A percentile compares a stretch with the other conserved stretches of the same genome.
Evolutionary conservation across 2,888 invertebrate species (phyloP).

Genomic region (Atethmia centrago): DNA sequence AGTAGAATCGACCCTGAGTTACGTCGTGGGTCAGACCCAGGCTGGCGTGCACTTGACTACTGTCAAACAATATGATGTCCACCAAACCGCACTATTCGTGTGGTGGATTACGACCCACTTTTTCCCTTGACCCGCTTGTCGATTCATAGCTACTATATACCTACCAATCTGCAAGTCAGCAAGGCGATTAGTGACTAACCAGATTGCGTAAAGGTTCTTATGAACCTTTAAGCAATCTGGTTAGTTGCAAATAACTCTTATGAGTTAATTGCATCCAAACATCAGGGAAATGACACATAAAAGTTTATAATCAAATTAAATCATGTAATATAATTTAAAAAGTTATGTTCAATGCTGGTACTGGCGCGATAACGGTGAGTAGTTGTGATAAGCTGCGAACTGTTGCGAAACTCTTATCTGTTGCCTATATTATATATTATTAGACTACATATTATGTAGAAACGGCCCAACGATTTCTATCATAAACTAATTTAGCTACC

Average conservation of each 20-base stretch:
- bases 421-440: neutral
- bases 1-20: neutral
- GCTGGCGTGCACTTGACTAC: neutral
- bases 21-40: too few species aligned
- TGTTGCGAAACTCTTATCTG: constrained; percentile 43
- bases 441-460: neutral
- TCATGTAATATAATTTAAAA: constrained; percentile 35
- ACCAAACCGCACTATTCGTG: neutral
- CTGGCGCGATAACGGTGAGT: constrained; percentile 32
- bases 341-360: constrained; percentile 21
- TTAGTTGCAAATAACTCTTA: too few species aligned
- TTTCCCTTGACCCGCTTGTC: neutral
- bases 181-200: neutral
- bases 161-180: neutral
- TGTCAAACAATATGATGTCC: neutral
- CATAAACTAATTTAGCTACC: neutral
- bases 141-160: neutral
- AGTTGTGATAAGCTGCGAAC: constrained; percentile 38
- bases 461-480: neutral
- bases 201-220: neutral
- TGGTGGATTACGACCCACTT: neutral
- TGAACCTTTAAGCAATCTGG: too few species aligned
- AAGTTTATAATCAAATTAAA: constrained; percentile 9
- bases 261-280: neutral
- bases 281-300: neutral